phyloP scores from a whole-genome alignment of 2,113 vertebrate species.

The Natator depressus region DNA sequence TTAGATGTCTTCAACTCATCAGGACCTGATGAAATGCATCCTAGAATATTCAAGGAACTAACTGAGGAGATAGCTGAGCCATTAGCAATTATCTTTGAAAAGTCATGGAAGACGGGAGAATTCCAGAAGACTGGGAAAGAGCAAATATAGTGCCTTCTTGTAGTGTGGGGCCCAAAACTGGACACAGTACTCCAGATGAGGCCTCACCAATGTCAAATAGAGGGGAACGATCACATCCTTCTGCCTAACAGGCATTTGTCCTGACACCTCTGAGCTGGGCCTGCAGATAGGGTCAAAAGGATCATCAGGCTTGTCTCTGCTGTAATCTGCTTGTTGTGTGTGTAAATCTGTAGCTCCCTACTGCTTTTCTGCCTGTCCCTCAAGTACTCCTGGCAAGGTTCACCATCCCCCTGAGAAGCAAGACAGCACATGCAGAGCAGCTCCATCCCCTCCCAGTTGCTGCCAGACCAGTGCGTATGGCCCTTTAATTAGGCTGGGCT shows the following conservation, averaged over 20 bases:
- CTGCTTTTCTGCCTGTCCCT: neutral
- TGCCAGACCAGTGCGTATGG: constrained; percentile 33
- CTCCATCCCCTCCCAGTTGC: neutral
- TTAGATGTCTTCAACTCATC: too few species aligned
- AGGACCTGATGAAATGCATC: too few species aligned
- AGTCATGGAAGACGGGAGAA: too few species aligned
- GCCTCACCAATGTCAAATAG: too few species aligned
- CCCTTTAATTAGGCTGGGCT: constrained; percentile 77
- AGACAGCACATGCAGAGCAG: neutral
- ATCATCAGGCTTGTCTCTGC: neutral
- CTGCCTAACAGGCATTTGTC: neutral
- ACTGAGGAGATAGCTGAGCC: too few species aligned
- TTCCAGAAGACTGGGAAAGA: too few species aligned
- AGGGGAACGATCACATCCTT: too few species aligned
- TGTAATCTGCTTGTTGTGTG: neutral
- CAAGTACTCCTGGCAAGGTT: neutral
- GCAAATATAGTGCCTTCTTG: too few species aligned
- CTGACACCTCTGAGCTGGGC: neutral
- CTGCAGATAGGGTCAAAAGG: neutral
- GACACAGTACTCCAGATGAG: too few species aligned
- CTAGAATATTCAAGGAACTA: too few species aligned
- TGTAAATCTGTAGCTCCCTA: neutral
- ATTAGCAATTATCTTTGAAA: too few species aligned
- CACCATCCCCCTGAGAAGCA: neutral
- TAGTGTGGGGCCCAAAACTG: too few species aligned